A percentile compares a stretch with the other conserved stretches of the same genome.
phyloP scores from a whole-genome alignment of 2,797 vertebrate species.

The Lycodopsis pacificus region DNA sequence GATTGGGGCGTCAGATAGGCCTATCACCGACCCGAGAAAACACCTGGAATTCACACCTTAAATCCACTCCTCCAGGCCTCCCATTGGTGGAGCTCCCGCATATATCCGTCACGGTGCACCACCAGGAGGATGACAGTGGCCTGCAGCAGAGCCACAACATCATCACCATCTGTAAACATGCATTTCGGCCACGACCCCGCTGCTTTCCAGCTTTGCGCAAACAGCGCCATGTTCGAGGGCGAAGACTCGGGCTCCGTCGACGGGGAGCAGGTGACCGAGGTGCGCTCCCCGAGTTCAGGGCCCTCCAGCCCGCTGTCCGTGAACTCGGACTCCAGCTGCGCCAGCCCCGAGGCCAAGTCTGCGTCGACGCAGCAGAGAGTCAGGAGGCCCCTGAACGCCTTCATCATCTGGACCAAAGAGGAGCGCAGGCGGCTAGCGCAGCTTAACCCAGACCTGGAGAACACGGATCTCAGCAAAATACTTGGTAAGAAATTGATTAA shows the following conservation, averaged over 20 bases:
- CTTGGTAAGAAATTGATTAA: slow-evolving; percentile 77
- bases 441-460: slow-evolving; percentile 88
- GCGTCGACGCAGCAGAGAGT: slow-evolving; percentile 75
- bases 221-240: slow-evolving; percentile 47
- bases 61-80: slow-evolving; percentile 83
- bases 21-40: slow-evolving; percentile 68
- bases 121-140: slow-evolving; percentile 55
- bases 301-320: slow-evolving; percentile 82
- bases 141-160: slow-evolving; percentile 14
- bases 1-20: slow-evolving; percentile 59
- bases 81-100: slow-evolving; percentile 78
- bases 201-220: slow-evolving; percentile 60
- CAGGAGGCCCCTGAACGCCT: slow-evolving; percentile 87
- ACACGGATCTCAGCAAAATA: slow-evolving; percentile 89
- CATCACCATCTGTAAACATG: slow-evolving; percentile 62
- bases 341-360: slow-evolving; percentile 80
- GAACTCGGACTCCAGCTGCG: slow-evolving; percentile 82
- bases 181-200: slow-evolving; percentile 69
- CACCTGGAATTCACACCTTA: slow-evolving; percentile 85
- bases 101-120: slow-evolving; percentile 72
- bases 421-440: slow-evolving; percentile 86
- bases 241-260: slow-evolving; percentile 42
- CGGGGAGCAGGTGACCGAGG: slow-evolving; percentile 52
- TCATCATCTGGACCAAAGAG: slow-evolving; percentile 90
- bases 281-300: slow-evolving; percentile 62